Percentiles rank a stretch among this genome's conserved stretches.
These are phyloP conservation scores for Tortricodes alternella DNA, from an alignment of 2,888 invertebrate genomes.

Conservation along the genomic window DNA sequence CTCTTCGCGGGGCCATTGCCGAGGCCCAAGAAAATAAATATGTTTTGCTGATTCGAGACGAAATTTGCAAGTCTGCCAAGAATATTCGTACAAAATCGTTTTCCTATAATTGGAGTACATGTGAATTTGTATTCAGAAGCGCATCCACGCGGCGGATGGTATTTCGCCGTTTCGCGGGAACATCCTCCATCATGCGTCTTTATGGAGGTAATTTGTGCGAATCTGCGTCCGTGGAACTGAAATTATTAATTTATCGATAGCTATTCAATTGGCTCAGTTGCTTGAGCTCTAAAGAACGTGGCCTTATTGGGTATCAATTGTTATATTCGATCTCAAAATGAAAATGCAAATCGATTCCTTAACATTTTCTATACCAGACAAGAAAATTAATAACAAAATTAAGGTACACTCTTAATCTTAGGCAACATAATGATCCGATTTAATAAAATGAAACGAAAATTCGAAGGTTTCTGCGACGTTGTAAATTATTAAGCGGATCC, in stretches of 20 bases:
- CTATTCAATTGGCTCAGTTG: slow-evolving; percentile 11
- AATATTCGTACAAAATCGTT: slow-evolving; percentile 83
- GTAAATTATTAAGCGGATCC: slow-evolving; percentile 57
- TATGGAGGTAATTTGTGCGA: slow-evolving; percentile 76
- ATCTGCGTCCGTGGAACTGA: slow-evolving; percentile 49
- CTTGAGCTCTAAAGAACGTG: background rate
- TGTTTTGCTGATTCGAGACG: slow-evolving; percentile 78
- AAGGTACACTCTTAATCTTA: slow-evolving; percentile 22
- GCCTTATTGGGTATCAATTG: background rate
- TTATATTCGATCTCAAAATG: background rate
- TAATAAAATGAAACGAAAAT: slow-evolving; percentile 31
- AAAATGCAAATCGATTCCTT: background rate
- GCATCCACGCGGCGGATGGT: slow-evolving; percentile 78
- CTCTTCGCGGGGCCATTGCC: slow-evolving; percentile 65
- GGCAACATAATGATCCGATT: slow-evolving; percentile 28
- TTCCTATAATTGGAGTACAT: slow-evolving; percentile 83
- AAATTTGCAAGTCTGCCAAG: slow-evolving; percentile 83
- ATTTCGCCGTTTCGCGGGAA: slow-evolving; percentile 74
- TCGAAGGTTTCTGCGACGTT: slow-evolving; percentile 48
- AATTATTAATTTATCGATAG: slow-evolving; percentile 18
- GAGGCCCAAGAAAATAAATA: slow-evolving; percentile 78
- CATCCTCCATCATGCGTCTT: slow-evolving; percentile 79
- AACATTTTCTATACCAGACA: background rate
- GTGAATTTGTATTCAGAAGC: slow-evolving; percentile 82
- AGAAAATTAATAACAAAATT: slow-evolving; percentile 22